phyloP scores from a whole-genome alignment of 2,888 invertebrate genomes.

The Heteropelma amictum region DNA sequence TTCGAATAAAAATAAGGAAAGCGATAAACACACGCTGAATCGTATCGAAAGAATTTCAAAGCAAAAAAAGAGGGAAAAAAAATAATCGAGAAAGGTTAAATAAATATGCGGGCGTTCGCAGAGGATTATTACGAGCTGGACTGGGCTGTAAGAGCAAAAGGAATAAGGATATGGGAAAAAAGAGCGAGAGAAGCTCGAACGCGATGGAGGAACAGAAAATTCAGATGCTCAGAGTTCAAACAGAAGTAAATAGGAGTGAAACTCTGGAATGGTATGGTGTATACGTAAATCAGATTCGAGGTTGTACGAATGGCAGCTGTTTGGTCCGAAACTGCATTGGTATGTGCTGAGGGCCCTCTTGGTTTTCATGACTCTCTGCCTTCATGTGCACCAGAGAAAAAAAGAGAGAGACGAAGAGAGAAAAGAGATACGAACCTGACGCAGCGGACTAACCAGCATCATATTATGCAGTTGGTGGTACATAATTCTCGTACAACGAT shows the following conservation, averaged over 20 bases:
- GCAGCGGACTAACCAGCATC: constrained; percentile 43
- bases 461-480: constrained; percentile 46
- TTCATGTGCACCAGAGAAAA: constrained; percentile 18
- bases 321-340: constrained; percentile 18
- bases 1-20: no score
- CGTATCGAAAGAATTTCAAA: no score
- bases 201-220: background rate
- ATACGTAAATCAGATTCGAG: constrained; percentile 56
- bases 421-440: constrained; percentile 45
- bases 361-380: constrained; percentile 31
- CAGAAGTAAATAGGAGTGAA: constrained; percentile 22
- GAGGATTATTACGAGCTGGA: background rate
- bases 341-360: constrained; percentile 19
- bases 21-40: no score
- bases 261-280: constrained; percentile 1
- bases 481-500: constrained; percentile 45
- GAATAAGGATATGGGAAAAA: background rate
- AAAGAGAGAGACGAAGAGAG: no score
- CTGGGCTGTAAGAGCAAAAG: no score
- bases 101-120: background rate
- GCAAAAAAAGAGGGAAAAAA: no score
- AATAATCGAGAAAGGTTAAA: background rate
- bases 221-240: background rate
- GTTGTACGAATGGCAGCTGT: constrained; percentile 54
- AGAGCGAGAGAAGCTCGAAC: background rate